These are phyloP conservation scores for Pelochelys cantorii DNA, from an alignment of 2,797 vertebrate species.

Conservation along the genomic window DNA sequence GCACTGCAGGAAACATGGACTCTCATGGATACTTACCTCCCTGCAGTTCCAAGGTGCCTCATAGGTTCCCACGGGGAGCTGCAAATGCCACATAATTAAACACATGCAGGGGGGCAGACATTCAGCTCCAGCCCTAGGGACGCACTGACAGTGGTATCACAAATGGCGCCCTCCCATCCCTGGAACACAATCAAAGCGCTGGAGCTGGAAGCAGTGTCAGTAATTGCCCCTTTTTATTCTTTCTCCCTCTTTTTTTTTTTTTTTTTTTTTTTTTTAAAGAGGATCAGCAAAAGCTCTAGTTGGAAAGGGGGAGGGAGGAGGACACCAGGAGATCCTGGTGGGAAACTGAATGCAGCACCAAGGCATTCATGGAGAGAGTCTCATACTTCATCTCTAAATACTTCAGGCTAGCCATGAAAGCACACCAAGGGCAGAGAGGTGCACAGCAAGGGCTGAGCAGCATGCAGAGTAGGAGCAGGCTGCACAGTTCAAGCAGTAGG, in stretches of 20 bases:
- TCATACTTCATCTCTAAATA: conserved; percentile 16
- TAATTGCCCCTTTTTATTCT: conserved; percentile 43
- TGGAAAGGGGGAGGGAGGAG: background rate
- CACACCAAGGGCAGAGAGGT: background rate
- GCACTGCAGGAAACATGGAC: background rate
- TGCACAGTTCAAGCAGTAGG: conserved; percentile 31
- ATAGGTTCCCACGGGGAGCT: background rate
- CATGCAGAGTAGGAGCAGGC: conserved; percentile 63
- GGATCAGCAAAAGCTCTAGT: conserved; percentile 36
- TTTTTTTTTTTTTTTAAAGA: background rate
- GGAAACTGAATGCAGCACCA: conserved; percentile 45
- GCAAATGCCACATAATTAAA: conserved; percentile 35
- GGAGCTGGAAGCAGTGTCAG: conserved; percentile 40
- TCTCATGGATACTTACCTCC: conserved; percentile 4
- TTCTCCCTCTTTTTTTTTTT: background rate
- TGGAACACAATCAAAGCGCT: conserved; percentile 20
- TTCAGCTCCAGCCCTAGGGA: conserved; percentile 16
- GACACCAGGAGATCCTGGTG: background rate
- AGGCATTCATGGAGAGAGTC: conserved; percentile 16
- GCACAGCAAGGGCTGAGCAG: conserved; percentile 1
- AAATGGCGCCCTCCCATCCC: background rate
- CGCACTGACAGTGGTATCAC: conserved; percentile 19
- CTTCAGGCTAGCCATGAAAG: background rate
- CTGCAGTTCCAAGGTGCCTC: background rate
- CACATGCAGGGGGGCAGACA: conserved; percentile 15